These are phyloP conservation scores for Xiphophorus couchianus DNA, from an alignment of 2,113 vertebrate species.

Conservation along the genomic window DNA sequence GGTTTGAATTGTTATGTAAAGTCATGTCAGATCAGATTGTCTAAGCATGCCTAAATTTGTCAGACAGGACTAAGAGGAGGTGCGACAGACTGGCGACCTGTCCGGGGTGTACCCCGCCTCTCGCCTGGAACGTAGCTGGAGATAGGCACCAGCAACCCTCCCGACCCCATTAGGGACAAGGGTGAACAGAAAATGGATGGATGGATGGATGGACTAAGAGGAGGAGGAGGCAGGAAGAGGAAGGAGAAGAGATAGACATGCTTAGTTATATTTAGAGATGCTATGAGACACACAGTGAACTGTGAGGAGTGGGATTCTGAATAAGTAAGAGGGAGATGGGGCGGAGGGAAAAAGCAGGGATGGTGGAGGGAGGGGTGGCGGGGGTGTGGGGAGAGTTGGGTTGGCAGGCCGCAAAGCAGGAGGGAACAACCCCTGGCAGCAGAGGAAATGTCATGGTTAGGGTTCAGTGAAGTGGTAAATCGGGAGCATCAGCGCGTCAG, in stretches of 20 bases:
- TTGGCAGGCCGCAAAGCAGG: conserved; percentile 43
- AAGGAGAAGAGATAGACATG: conserved; percentile 62
- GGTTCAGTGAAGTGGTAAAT: conserved; percentile 79
- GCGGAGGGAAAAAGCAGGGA: conserved; percentile 24
- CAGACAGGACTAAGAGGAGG: conserved; percentile 70
- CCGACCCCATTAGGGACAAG: too few species aligned
- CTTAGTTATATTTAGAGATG: conserved; percentile 75
- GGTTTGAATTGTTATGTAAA: conserved; percentile 79
- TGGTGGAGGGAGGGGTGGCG: conserved; percentile 38
- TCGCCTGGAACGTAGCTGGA: too few species aligned
- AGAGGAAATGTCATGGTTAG: conserved; percentile 76
- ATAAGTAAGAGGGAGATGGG: conserved; percentile 53
- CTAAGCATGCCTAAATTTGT: conserved; percentile 73
- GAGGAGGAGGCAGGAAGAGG: conserved; percentile 64
- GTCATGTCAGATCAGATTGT: conserved; percentile 74
- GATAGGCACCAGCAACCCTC: too few species aligned
- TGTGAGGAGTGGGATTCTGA: conserved; percentile 53
- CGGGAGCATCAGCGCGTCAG: conserved; percentile 75
- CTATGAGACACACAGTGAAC: conserved; percentile 64
- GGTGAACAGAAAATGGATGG: too few species aligned
- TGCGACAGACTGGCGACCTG: too few species aligned
- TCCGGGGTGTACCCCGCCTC: too few species aligned
- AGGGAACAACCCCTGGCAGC: conserved; percentile 68
- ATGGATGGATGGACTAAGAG: conserved; percentile 62
- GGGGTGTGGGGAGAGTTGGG: conserved; percentile 9